Conservation (phyloP, 2,888 invertebrate species). For the Napeogenes sylphis region DNA sequence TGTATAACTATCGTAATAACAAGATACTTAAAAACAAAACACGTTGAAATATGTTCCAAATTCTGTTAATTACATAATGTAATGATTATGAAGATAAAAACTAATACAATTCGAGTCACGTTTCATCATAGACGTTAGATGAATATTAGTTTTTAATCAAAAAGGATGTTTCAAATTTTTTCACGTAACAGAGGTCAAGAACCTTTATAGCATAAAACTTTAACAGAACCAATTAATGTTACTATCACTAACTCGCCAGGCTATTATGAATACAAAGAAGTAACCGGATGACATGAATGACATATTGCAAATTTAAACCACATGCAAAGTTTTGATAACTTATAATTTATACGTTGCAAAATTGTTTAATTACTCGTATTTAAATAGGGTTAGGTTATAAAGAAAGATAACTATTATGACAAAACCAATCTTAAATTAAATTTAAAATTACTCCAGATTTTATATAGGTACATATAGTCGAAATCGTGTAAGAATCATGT, state of each 20-base stretch:
- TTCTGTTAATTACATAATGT: slow-evolving; percentile 15
- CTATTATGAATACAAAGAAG: slow-evolving; percentile 54
- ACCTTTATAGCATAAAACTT: slow-evolving; percentile 60
- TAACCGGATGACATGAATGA: slow-evolving; percentile 30
- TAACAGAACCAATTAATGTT: slow-evolving; percentile 62
- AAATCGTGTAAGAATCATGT: no score
- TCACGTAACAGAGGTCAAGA: slow-evolving; percentile 58
- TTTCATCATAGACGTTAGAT: slow-evolving; percentile 14
- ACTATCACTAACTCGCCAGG: slow-evolving; percentile 34
- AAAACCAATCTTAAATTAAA: no score
- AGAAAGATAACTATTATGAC: no score
- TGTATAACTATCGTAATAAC: neutral
- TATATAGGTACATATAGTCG: no score
- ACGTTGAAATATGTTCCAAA: slow-evolving; percentile 9
- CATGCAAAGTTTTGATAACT: neutral
- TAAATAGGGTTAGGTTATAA: no score
- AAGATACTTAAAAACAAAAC: slow-evolving; percentile 3
- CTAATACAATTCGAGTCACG: slow-evolving; percentile 15
- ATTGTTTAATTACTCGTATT: no score
- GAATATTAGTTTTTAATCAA: slow-evolving; percentile 33
- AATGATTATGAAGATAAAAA: slow-evolving; percentile 13
- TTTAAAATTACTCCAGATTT: no score
- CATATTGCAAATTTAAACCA: slow-evolving; percentile 2
- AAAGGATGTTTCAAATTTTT: slow-evolving; percentile 42
- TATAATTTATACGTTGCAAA: neutral